Conservation (phyloP, 92 coral and sea anemone species). For the Ricordea florida region DNA sequence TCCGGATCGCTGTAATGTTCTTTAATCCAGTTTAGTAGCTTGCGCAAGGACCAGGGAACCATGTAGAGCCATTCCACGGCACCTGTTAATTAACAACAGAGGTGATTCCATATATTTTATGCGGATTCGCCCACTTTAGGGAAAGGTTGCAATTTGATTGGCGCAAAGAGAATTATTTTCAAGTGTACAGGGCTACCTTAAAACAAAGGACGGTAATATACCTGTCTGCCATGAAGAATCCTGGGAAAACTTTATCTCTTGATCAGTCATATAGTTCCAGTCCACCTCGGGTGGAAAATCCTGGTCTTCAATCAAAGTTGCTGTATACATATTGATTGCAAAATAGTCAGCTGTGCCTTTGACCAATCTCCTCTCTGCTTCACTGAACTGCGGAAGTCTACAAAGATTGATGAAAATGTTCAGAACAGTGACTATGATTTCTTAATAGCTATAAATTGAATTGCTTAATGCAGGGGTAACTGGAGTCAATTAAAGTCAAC, state of each 20-base stretch:
- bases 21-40: constrained; percentile 75
- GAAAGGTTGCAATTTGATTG: neutral
- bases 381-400: constrained; percentile 83
- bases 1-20: constrained; percentile 79
- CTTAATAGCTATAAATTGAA: too few species aligned
- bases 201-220: too few species aligned
- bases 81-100: constrained; percentile 39
- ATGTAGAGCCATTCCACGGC: constrained; percentile 71
- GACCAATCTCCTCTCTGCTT: constrained; percentile 61
- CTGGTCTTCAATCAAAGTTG: constrained; percentile 60
- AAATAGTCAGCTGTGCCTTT: constrained; percentile 89
- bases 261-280: constrained; percentile 83
- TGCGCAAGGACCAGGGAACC: constrained; percentile 83
- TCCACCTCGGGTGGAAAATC: constrained; percentile 51
- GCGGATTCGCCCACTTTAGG: neutral
- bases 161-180: too few species aligned
- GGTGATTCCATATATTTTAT: too few species aligned
- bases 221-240: constrained; percentile 81
- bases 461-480: too few species aligned
- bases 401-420: too few species aligned
- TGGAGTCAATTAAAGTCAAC: too few species aligned
- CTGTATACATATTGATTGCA: constrained; percentile 82
- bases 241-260: constrained; percentile 47
- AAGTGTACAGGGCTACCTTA: too few species aligned
- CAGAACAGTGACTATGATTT: too few species aligned